phyloP scores from a whole-genome alignment of 2,113 vertebrate species.

The Panurus biarmicus region DNA sequence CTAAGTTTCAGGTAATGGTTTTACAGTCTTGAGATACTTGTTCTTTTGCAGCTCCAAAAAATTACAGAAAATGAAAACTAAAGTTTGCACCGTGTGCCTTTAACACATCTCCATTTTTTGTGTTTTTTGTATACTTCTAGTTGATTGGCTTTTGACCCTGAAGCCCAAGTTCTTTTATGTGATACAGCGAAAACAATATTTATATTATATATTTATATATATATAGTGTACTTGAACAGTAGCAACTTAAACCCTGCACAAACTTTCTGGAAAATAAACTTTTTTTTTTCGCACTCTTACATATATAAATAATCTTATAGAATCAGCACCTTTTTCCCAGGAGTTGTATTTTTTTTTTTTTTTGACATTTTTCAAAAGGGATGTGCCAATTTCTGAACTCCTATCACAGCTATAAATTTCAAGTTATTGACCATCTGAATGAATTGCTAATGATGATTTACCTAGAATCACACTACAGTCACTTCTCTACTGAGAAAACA shows the following conservation, averaged over 20 bases:
- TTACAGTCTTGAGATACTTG: conserved; percentile 59
- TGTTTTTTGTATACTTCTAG: conserved; percentile 46
- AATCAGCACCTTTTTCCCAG: conserved; percentile 87
- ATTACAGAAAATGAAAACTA: conserved; percentile 56
- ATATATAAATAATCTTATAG: conserved; percentile 81
- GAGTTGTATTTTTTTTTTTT: conserved; percentile 71
- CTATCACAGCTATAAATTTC: conserved; percentile 81
- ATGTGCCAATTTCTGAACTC: conserved; percentile 82
- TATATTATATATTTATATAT: conserved; percentile 67
- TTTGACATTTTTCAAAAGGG: conserved; percentile 73
- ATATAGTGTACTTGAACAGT: conserved; percentile 68
- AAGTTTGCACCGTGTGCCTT: conserved; percentile 48
- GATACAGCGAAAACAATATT: conserved; percentile 71
- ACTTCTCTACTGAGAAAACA: conserved; percentile 90
- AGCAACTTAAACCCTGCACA: conserved; percentile 77
- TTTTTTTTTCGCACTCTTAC: conserved; percentile 71
- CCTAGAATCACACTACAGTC: conserved; percentile 86
- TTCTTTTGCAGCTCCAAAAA: conserved; percentile 59
- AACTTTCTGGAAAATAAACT: conserved; percentile 77
- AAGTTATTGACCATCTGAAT: conserved; percentile 85
- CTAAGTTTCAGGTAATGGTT: conserved; percentile 56
- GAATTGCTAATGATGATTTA: conserved; percentile 85
- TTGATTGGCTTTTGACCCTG: conserved; percentile 64
- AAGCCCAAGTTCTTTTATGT: conserved; percentile 73
- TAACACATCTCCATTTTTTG: conserved; percentile 50